A percentile compares a stretch with the other conserved stretches of the same genome.
Evolutionary conservation across 1,140 invertebrate species (phyloP).

Genomic region (Atopsyche davidsoni): DNA sequence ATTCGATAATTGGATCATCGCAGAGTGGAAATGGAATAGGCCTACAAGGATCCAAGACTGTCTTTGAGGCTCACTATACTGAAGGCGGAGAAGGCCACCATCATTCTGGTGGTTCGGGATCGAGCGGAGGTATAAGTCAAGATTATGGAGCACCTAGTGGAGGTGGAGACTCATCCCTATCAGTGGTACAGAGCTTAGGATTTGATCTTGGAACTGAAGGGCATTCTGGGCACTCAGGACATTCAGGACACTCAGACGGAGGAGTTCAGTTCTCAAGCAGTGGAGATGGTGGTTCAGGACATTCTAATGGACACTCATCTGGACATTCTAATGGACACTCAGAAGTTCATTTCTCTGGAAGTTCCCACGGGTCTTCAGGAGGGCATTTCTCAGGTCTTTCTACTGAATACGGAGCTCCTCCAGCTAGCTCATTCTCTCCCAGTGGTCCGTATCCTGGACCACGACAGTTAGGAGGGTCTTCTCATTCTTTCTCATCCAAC

Average conservation of each 20-base stretch:
- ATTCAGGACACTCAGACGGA: too few species aligned
- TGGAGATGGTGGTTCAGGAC: conserved; percentile 5
- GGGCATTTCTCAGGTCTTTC: conserved; percentile 34
- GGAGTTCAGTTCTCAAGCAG: too few species aligned
- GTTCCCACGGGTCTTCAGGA: too few species aligned
- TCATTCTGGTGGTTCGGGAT: not conserved
- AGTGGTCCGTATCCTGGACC: conserved; percentile 48
- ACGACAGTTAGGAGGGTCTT: conserved; percentile 37
- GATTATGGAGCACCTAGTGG: conserved; percentile 12
- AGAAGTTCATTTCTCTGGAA: conserved; percentile 9
- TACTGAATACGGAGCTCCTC: conserved; percentile 48
- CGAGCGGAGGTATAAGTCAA: conserved; percentile 3
- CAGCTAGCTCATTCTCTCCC: conserved; percentile 43
- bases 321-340: conserved; percentile 10
- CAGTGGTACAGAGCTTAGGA: conserved; percentile 43
- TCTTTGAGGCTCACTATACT: conserved; percentile 47
- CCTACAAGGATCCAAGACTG: conserved; percentile 43
- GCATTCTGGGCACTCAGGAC: conserved; percentile 3
- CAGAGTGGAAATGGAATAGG: conserved; percentile 39
- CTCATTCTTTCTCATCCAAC: conserved; percentile 30
- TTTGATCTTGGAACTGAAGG: conserved; percentile 42
- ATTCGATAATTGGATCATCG: conserved; percentile 38
- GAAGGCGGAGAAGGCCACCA: conserved; percentile 29
- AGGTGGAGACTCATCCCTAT: conserved; percentile 35
- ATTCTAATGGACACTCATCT: conserved; percentile 10